Evolutionary conservation across 2,113 vertebrate species (phyloP), one percentile per base, ranked within the genome.

Genomic region (Phalacrocorax carbo): DNA sequence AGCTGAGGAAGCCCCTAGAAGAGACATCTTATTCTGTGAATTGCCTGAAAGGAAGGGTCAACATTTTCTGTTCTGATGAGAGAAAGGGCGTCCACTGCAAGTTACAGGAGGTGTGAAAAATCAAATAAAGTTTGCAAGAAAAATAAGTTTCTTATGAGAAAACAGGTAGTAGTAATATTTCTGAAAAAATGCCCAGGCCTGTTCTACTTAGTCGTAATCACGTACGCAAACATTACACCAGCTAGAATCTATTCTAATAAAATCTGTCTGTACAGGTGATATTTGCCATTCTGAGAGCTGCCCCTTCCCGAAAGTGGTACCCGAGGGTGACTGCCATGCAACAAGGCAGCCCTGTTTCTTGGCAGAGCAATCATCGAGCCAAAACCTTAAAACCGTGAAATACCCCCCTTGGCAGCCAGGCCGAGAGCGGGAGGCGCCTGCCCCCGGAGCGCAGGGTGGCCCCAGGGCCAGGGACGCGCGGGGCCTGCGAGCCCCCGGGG

Each of bases 181-280:
- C 34, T 15, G 42, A 84, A 36, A 6, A 13, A 51, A 25, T 0
- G 7, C 8, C 44, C 34, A 55, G 48, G 30, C 26, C 61, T 49
- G 64, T 48, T 68, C 62, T 30, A 68, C 25, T 60, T 17, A 21
- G 16, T 46, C 38, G 32, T 4, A 6, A 10, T 11, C 73, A 84
- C 1, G 1, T 19, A 61, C n/a, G 26, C 57, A 48, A 57, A 29
- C 1, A 42, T 29, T 52, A 38, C 22, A 81, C 4, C 54, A 15
- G 14, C 25, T 0, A 18, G 29, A 60, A n/a, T 26, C 20, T 15
- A 21, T 5, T 21, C 8, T 16, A 9, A 10, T 19, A 32, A 30
- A 40, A n/a, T 13, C 14, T 18, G 52, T n/a, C 55, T 0, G 0
- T 1, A 36, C 27, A 9, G 36, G 20, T 1, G 15, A 32, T 2